A percentile compares a stretch with the other conserved stretches of the same genome.
These are phyloP conservation scores for Ennomos fuscantarius DNA, from an alignment of 2,888 invertebrate species.

Conservation along the genomic window DNA sequence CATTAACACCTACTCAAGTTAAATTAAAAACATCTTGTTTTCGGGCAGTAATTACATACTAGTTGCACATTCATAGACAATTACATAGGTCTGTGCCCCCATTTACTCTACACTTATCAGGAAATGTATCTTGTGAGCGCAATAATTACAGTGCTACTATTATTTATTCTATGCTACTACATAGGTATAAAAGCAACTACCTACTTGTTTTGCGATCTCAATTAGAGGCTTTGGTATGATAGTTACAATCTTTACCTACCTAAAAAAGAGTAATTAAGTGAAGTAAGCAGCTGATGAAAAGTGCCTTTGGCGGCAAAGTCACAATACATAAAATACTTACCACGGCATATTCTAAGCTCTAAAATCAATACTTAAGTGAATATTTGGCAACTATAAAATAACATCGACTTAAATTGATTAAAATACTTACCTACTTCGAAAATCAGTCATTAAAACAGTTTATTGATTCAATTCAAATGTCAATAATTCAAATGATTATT, in stretches of 20 bases:
- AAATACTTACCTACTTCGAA: no score
- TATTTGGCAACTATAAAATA: no score
- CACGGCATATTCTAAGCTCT: no score
- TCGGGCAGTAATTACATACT: slow-evolving; percentile 13
- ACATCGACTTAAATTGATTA: no score
- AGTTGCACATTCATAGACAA: slow-evolving; percentile 48
- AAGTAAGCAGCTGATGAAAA: no score
- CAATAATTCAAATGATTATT: no score
- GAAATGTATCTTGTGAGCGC: slow-evolving; percentile 43
- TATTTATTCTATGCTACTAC: background rate
- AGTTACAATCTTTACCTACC: background rate
- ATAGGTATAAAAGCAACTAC: background rate
- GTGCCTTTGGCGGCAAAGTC: no score
- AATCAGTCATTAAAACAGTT: no score
- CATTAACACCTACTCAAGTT: slow-evolving; percentile 2
- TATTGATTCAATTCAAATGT: no score
- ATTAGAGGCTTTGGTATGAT: background rate
- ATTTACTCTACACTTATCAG: slow-evolving; percentile 47
- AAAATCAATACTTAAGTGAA: no score
- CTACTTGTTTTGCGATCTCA: slow-evolving; percentile 8
- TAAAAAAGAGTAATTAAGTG: no score
- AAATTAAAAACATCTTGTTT: slow-evolving; percentile 18
- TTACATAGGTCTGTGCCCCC: slow-evolving; percentile 45
- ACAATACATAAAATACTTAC: no score
- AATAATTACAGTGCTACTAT: slow-evolving; percentile 9